Base-by-base conservation (phyloP, 2,113 vertebrate species). In the Sander lucioperca region DNA sequence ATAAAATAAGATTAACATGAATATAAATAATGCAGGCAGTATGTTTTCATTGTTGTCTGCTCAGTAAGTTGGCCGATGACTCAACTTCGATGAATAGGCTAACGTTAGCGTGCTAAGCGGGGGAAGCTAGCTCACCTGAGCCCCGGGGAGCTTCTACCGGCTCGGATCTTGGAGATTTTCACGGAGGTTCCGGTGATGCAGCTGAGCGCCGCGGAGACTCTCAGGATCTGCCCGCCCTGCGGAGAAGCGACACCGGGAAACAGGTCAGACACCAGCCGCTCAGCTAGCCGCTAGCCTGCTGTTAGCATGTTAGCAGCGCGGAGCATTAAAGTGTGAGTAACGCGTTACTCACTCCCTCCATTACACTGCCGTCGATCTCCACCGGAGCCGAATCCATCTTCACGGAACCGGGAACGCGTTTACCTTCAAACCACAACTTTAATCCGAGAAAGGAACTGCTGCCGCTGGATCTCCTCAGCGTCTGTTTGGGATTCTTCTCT, bases 171-270 rank as follows among this genome's bases (percentile, higher is more conserved):
- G 74, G 88, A 93, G 89, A 99, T 96, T 63, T 94, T 95, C 82
- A 99, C 61, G 7, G 96, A 88, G 53, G 95, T 80, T 1, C 97
- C 96, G 39, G 96, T 95, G 77, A 99, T 94, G 83, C 98, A 98
- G 88, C 98, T 96, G 73, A 99, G 94, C 2, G 98, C 96, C 12
- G 96, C 97, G 30, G 96, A 96, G 5, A 99, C 92, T 16, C 98
- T 90, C 23, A 99, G 88, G 84, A 99, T 98, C 95, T 99, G 98
- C 27, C 98, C 98, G 48, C 98, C 98, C 98, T 99, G 91, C 2
- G 7, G 33, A 48, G 62, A 89, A 86, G 4, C 25, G 48, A 54
- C 5, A 48, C 53, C 64, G 39, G 57, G 77, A 67, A 47, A 36
- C 2, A 70, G 51, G 57, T 21, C 13, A 51, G 23, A 30, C n/a